phyloP scores from a whole-genome alignment of 2,888 invertebrate genomes.

The Mythimna pallens region DNA sequence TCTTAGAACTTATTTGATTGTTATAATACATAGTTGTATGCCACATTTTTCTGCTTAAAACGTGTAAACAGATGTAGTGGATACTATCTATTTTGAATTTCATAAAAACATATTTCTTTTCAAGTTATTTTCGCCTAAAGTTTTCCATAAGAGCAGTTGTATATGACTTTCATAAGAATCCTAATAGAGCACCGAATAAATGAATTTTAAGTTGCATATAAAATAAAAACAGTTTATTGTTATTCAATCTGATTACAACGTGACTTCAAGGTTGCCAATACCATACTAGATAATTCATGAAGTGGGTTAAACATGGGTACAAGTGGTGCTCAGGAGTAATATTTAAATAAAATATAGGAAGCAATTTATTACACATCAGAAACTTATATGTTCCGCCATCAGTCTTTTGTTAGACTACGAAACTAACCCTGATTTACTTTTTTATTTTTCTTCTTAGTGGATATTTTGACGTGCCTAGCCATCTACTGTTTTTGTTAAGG shows the following conservation, averaged over 20 bases:
- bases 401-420: conserved; percentile 23
- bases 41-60: background rate
- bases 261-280: conserved; percentile 57
- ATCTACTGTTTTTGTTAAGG: no score
- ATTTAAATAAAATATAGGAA: conserved; percentile 28
- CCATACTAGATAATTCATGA: conserved; percentile 54
- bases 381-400: background rate
- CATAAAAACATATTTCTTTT: background rate
- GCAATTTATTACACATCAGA: conserved; percentile 22
- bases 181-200: conserved; percentile 52
- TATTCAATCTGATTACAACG: conserved; percentile 59
- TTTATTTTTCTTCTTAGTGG: background rate
- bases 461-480: no score
- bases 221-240: conserved; percentile 56
- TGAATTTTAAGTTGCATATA: conserved; percentile 56
- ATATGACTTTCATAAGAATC: conserved; percentile 54
- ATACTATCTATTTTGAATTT: conserved; percentile 15
- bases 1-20: no score
- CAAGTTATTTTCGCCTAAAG: conserved; percentile 35
- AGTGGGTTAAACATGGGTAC: conserved; percentile 39
- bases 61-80: background rate
- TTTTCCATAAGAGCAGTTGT: conserved; percentile 43
- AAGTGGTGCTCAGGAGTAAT: conserved; percentile 1
- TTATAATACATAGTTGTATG: background rate
- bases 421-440: background rate